Conservation (phyloP, 2,113 vertebrate species). For the Poicephalus gulielmi region DNA sequence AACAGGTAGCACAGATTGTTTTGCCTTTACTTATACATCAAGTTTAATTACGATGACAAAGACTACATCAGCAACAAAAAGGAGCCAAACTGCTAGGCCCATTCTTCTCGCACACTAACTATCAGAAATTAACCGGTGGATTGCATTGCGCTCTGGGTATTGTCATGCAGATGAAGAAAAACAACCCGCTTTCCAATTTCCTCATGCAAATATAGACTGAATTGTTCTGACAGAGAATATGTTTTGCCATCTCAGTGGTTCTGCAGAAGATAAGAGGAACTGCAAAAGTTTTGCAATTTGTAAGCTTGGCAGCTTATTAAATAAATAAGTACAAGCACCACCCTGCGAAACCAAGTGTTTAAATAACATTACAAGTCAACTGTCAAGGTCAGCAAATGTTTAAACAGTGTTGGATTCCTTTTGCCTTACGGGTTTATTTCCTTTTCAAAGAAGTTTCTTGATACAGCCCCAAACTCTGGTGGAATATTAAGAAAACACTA, state of each 20-base stretch:
- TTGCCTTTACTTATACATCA: constrained; percentile 59
- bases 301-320: constrained; percentile 74
- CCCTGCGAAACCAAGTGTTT: constrained; percentile 69
- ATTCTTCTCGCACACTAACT: constrained; percentile 56
- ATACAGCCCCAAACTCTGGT: background rate
- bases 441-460: constrained; percentile 48
- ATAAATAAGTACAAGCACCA: constrained; percentile 28
- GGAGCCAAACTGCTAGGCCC: constrained; percentile 38
- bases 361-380: constrained; percentile 70
- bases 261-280: constrained; percentile 74
- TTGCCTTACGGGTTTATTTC: constrained; percentile 36
- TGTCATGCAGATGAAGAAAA: constrained; percentile 81
- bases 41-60: constrained; percentile 66
- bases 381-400: constrained; percentile 71
- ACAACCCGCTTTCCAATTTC: constrained; percentile 79
- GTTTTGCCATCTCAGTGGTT: constrained; percentile 82
- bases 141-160: constrained; percentile 64
- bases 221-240: constrained; percentile 77
- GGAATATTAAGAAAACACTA: constrained; percentile 1
- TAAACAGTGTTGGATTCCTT: constrained; percentile 50
- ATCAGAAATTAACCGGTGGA: constrained; percentile 74
- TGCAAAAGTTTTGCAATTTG: constrained; percentile 70
- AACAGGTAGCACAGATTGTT: constrained; percentile 31
- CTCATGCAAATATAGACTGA: constrained; percentile 76
- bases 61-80: constrained; percentile 20